Evolutionary conservation across 2,113 vertebrate species (phyloP).

Genomic region (Odobenus rosmarus): DNA sequence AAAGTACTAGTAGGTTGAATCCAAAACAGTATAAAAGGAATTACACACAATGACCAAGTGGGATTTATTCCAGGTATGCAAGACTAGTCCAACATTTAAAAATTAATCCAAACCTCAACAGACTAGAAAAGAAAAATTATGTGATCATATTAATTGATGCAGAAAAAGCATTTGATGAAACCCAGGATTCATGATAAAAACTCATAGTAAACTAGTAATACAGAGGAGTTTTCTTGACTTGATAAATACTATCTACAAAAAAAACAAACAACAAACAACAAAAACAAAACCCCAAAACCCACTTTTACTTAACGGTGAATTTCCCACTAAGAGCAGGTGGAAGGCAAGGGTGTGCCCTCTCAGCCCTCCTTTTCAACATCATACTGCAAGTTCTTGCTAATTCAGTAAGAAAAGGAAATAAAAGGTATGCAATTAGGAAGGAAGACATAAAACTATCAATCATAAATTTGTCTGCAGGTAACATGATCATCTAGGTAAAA

Average conservation of each 20-base stretch:
- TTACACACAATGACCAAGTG: neutral
- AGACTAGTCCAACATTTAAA: neutral
- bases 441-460: neutral
- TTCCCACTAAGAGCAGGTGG: neutral
- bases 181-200: neutral
- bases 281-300: neutral
- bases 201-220: neutral
- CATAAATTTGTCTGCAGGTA: neutral
- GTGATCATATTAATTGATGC: neutral
- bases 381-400: neutral
- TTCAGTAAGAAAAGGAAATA: neutral
- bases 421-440: neutral
- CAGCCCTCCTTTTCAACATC: neutral
- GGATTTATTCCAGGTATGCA: neutral
- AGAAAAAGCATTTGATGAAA: neutral
- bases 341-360: neutral
- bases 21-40: neutral
- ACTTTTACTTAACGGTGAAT: neutral
- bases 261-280: no score
- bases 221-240: neutral
- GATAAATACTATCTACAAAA: neutral
- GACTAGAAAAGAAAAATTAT: neutral
- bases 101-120: neutral
- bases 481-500: neutral
- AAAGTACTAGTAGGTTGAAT: neutral